phyloP scores from a whole-genome alignment of 2,888 invertebrate species.

The Synergus itoensis region DNA sequence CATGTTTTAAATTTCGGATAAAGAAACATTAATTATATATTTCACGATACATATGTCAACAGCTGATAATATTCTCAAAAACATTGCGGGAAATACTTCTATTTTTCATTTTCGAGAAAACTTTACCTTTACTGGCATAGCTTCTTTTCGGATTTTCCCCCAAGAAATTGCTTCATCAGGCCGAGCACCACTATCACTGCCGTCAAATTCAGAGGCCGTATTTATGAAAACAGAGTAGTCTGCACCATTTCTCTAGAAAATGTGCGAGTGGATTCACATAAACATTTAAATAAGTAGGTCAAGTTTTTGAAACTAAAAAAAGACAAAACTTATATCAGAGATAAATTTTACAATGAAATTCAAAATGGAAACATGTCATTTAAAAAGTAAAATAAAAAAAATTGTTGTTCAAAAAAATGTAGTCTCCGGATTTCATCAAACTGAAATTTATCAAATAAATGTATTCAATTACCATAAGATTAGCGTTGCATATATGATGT shows the following conservation, averaged over 20 bases:
- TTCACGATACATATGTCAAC: too few relatives aligned
- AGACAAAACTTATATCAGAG: too few relatives aligned
- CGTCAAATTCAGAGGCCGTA: constrained; percentile 97
- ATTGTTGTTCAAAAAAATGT: too few relatives aligned
- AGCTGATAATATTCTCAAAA: too few relatives aligned
- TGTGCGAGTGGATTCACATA: constrained; percentile 34
- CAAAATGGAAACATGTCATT: too few relatives aligned
- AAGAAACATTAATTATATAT: too few relatives aligned
- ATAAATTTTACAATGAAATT: too few relatives aligned
- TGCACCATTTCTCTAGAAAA: constrained; percentile 92
- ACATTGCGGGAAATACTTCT: too few relatives aligned
- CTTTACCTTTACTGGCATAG: constrained; percentile 91
- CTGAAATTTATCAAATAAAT: background rate
- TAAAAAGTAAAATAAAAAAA: too few relatives aligned
- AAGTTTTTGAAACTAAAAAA: background rate
- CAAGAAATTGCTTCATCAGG: constrained; percentile 99
- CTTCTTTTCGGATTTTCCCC: constrained; percentile 96
- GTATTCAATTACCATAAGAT: constrained; percentile 89
- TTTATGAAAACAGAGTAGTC: constrained; percentile 97
- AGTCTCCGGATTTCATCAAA: too few relatives aligned
- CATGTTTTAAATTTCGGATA: too few relatives aligned
- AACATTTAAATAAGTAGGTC: background rate
- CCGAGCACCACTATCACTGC: constrained; percentile 97
- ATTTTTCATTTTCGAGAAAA: too few relatives aligned
- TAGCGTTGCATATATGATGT: constrained; percentile 99